Percentiles rank a stretch among this genome's conserved stretches.
These are phyloP conservation scores for Lamprotornis superbus DNA, from an alignment of 2,113 vertebrate genomes.

Conservation along the genomic window DNA sequence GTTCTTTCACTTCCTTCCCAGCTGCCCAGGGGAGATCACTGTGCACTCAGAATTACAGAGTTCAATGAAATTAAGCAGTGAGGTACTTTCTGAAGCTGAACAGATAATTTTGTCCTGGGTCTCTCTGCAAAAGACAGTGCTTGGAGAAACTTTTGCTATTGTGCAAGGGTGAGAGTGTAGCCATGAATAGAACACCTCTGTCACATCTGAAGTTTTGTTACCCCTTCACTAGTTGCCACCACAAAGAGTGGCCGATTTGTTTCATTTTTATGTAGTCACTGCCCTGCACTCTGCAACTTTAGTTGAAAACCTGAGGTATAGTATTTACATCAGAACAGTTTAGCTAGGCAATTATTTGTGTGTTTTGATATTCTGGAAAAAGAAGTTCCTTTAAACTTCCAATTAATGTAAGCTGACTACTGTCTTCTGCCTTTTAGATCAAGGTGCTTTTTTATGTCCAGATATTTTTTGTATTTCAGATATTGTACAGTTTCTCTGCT, in stretches of 20 bases:
- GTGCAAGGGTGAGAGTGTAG: background rate
- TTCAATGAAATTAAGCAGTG: background rate
- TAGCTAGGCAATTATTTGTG: background rate
- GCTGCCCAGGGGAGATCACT: background rate
- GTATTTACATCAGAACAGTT: background rate
- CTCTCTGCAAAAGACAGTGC: background rate
- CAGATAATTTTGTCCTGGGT: background rate
- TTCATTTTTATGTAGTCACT: background rate
- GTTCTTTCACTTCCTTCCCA: background rate
- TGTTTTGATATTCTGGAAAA: background rate
- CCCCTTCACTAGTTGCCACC: background rate
- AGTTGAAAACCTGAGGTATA: background rate
- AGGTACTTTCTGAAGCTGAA: background rate
- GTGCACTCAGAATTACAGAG: background rate
- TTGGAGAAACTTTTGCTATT: background rate
- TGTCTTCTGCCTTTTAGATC: background rate
- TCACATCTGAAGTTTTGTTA: background rate
- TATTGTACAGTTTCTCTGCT: background rate
- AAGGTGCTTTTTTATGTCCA: background rate
- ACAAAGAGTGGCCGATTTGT: rapidly evolving
- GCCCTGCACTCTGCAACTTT: background rate
- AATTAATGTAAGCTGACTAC: background rate
- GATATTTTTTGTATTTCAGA: background rate
- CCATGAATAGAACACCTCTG: background rate
- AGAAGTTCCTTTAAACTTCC: background rate